Evolutionary conservation across 2,113 vertebrate species (phyloP).

Genomic region (Echinops telfairi): DNA sequence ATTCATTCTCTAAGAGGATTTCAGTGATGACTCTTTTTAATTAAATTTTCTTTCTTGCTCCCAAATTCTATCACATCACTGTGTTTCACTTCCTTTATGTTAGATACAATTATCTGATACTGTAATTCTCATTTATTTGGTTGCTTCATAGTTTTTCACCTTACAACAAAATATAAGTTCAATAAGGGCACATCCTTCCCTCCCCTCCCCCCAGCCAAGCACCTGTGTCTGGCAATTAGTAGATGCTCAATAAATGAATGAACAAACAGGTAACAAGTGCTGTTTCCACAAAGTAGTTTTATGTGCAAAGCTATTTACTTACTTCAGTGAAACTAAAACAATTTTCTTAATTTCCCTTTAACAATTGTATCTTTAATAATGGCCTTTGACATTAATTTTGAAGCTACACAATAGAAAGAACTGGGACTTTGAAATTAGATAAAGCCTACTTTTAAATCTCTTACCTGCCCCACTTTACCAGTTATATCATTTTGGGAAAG

Average conservation of each 20-base stretch:
- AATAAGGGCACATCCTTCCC: background rate
- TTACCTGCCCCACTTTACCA: background rate
- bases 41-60: background rate
- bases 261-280: background rate
- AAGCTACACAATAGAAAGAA: background rate
- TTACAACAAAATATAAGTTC: background rate
- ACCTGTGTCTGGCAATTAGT: background rate
- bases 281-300: conserved; percentile 5
- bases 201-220: background rate
- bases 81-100: background rate
- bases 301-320: background rate
- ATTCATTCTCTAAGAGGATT: background rate
- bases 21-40: background rate
- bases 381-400: conserved; percentile 42
- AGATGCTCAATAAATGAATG: background rate
- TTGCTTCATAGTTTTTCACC: background rate
- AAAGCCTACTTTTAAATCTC: background rate
- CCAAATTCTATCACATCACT: background rate
- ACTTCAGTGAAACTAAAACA: conserved; percentile 23
- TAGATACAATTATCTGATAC: background rate
- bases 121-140: background rate
- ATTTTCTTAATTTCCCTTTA: conserved; percentile 54
- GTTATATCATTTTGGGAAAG: background rate
- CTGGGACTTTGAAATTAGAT: conserved; percentile 10
- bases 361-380: conserved; percentile 54